A percentile compares a stretch with the other conserved stretches of the same genome.
Evolutionary conservation across 2,797 vertebrate genomes (phyloP).

Genomic region (Sebastes itinus): DNA sequence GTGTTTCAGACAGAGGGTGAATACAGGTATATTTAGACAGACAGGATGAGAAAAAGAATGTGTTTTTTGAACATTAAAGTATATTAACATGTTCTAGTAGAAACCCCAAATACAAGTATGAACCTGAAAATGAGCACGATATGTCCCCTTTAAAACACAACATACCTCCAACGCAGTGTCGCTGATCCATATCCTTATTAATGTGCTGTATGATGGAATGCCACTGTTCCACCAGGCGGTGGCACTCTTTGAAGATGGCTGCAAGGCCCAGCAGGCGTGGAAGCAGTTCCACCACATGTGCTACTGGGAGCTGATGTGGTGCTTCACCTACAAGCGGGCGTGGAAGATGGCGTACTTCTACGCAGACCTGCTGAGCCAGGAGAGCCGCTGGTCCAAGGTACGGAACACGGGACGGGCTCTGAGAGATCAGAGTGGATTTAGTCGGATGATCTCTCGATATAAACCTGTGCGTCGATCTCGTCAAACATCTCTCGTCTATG

Average conservation of each 20-base stretch:
- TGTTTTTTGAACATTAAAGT: too few species aligned
- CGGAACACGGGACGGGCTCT: neutral
- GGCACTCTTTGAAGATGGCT: constrained; percentile 85
- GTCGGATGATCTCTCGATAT: neutral
- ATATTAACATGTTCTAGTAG: too few species aligned
- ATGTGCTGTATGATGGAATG: neutral
- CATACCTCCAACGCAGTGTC: neutral
- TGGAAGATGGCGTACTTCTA: constrained; percentile 92
- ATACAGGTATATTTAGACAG: too few species aligned
- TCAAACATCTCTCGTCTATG: rapidly evolving
- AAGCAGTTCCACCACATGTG: constrained; percentile 93
- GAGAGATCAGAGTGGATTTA: neutral
- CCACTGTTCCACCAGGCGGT: constrained; percentile 77
- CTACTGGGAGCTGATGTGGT: constrained; percentile 94
- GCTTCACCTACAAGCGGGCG: constrained; percentile 84
- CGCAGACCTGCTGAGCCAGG: constrained; percentile 88
- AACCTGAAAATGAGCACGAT: too few species aligned
- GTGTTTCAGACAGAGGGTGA: too few species aligned
- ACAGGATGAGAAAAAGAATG: too few species aligned
- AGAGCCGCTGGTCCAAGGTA: constrained; percentile 91
- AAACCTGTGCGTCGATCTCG: neutral
- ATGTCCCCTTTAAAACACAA: too few species aligned
- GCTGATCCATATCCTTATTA: neutral
- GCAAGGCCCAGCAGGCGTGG: constrained; percentile 88
- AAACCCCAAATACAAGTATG: too few species aligned